phyloP scores from a whole-genome alignment of 2,113 vertebrate genomes.

The Aythya baeri region DNA sequence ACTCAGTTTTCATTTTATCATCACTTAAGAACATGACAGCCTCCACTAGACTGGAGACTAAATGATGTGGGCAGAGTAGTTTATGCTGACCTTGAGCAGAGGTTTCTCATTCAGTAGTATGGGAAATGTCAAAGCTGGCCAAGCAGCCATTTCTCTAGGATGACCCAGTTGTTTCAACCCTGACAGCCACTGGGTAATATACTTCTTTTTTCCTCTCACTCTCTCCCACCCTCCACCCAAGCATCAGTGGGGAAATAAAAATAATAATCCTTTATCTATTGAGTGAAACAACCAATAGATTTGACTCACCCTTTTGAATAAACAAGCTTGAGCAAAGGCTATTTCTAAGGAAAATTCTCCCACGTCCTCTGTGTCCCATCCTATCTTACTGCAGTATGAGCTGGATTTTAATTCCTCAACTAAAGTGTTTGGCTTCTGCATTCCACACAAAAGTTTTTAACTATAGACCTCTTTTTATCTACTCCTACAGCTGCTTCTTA shows the following conservation, averaged over 20 bases:
- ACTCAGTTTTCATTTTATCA: background rate
- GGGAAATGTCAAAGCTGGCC: background rate
- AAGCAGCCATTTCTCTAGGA: background rate
- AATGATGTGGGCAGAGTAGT: background rate
- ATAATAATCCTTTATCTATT: background rate
- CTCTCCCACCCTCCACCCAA: accelerated
- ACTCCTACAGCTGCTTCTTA: slow-evolving; percentile 49
- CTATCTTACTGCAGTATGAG: slow-evolving; percentile 17
- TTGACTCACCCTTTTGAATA: slow-evolving; percentile 21
- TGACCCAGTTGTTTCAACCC: background rate
- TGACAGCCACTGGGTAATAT: background rate
- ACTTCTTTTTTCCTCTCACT: background rate
- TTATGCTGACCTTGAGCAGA: slow-evolving; percentile 5
- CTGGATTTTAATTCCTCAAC: slow-evolving; percentile 47
- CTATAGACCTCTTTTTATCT: slow-evolving; percentile 43
- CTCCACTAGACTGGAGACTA: background rate
- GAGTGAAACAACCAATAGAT: background rate
- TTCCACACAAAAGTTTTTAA: slow-evolving; percentile 32
- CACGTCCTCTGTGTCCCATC: background rate
- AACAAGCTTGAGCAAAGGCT: slow-evolving; percentile 13
- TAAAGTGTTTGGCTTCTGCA: slow-evolving; percentile 8
- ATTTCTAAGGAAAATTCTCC: background rate
- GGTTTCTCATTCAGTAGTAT: background rate
- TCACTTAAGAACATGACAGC: background rate
- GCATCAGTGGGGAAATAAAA: background rate